Conservation (phyloP, 2,888 invertebrate species). For the Poecilus cupreus region DNA sequence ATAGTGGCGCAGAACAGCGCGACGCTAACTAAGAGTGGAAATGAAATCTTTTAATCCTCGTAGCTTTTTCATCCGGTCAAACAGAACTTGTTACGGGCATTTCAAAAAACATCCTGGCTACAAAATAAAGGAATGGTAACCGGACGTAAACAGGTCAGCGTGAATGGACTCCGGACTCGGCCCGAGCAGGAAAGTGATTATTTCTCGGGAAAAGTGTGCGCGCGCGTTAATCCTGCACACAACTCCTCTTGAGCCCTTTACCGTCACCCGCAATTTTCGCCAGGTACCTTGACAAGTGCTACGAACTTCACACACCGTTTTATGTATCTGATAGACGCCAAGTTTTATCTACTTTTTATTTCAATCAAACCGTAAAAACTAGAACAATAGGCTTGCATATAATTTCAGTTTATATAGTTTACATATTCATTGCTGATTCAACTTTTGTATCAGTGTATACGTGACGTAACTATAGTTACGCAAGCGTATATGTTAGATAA, state of each 20-base stretch:
- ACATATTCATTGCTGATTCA: no score
- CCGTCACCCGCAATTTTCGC: slow-evolving; percentile 30
- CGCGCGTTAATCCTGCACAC: not conserved
- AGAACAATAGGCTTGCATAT: no score
- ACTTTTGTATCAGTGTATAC: no score
- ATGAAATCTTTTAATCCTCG: slow-evolving; percentile 30
- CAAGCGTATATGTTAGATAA: no score
- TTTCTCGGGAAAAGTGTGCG: slow-evolving; percentile 26
- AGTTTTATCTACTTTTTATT: no score
- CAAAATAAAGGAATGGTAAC: slow-evolving; percentile 35
- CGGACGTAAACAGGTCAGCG: slow-evolving; percentile 15
- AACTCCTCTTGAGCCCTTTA: not conserved
- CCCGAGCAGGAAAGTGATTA: slow-evolving; percentile 18
- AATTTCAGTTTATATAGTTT: no score
- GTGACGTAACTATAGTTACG: no score
- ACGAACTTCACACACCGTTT: not conserved
- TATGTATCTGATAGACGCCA: not conserved
- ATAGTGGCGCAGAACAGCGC: not conserved
- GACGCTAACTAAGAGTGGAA: not conserved
- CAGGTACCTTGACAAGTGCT: slow-evolving; percentile 16
- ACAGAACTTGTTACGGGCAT: slow-evolving; percentile 25
- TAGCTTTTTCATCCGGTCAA: slow-evolving; percentile 21
- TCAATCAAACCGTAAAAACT: no score
- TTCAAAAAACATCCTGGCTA: slow-evolving; percentile 37
- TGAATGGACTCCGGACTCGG: slow-evolving; percentile 6